A percentile compares a stretch with the other conserved stretches of the same genome.
phyloP scores from a whole-genome alignment of 2,888 invertebrate genomes.

The Papilio protenor region DNA sequence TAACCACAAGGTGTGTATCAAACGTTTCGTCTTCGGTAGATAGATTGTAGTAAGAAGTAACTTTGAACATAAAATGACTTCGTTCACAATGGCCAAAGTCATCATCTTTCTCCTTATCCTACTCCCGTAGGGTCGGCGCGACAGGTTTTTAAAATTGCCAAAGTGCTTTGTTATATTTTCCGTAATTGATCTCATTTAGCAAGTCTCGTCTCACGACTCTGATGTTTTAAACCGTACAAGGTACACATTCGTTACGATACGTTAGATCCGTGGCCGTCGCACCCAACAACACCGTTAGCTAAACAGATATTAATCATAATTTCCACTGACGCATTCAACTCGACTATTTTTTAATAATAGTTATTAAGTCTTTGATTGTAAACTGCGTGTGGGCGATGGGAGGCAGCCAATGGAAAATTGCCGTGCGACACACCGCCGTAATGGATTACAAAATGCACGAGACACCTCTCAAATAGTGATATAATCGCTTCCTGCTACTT shows the following conservation, averaged over 20 bases:
- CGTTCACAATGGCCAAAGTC: too few relatives aligned
- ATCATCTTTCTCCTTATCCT: too few relatives aligned
- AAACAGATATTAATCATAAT: constrained; percentile 84
- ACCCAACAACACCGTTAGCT: constrained; percentile 73
- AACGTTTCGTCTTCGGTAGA: not conserved
- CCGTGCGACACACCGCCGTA: constrained; percentile 78
- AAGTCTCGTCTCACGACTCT: constrained; percentile 11
- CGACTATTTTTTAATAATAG: constrained; percentile 78
- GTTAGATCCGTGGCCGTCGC: constrained; percentile 44
- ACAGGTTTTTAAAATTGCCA: not conserved
- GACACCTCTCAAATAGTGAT: constrained; percentile 73
- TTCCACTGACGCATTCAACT: constrained; percentile 78
- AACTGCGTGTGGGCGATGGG: constrained; percentile 75
- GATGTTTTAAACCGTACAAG: not conserved
- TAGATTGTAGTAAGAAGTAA: not conserved
- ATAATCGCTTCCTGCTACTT: constrained; percentile 77
- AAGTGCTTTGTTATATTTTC: constrained; percentile 1
- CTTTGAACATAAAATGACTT: not conserved
- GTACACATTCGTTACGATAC: constrained; percentile 33
- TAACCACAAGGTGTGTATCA: too few relatives aligned
- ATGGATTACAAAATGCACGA: constrained; percentile 81
- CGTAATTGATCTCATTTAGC: constrained; percentile 27
- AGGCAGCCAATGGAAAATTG: constrained; percentile 80
- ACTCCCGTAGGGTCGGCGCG: too few relatives aligned
- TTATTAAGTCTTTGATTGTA: constrained; percentile 78